These are phyloP conservation scores for Sturnus vulgaris DNA, from an alignment of 2,113 vertebrate species.

Conservation along the genomic window DNA sequence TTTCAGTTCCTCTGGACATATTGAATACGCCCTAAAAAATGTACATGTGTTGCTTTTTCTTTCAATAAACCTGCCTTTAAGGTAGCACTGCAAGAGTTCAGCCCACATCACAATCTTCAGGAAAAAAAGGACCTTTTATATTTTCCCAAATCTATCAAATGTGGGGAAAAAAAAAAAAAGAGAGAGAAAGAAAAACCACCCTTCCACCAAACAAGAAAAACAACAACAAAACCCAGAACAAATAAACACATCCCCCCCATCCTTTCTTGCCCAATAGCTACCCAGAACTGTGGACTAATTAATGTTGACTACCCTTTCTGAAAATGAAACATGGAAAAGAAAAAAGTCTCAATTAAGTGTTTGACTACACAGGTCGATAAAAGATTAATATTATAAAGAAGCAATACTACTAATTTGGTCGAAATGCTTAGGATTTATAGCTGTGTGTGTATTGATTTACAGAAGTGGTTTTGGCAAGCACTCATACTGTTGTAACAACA, in stretches of 20 bases:
- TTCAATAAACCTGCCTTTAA: neutral
- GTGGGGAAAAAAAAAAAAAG: neutral
- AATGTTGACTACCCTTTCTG: neutral
- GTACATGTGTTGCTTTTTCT: neutral
- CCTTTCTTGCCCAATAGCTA: neutral
- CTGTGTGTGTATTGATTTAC: neutral
- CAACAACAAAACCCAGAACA: neutral
- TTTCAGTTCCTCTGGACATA: neutral
- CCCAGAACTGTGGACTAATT: neutral
- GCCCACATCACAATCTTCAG: neutral
- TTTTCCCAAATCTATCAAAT: neutral
- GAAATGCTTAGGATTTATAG: slow-evolving; percentile 9
- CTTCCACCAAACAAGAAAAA: neutral
- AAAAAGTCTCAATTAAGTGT: neutral
- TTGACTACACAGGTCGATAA: neutral
- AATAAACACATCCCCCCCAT: no score
- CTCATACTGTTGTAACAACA: neutral
- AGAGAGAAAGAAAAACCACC: neutral
- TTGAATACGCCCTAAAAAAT: neutral
- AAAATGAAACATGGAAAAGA: neutral
- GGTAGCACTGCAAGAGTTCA: neutral
- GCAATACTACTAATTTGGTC: neutral
- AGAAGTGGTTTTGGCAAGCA: slow-evolving; percentile 6
- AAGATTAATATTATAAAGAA: neutral
- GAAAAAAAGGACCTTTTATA: neutral